Base-by-base conservation (phyloP, 2,797 vertebrate species). In the Dromococcyx pavoninus region DNA sequence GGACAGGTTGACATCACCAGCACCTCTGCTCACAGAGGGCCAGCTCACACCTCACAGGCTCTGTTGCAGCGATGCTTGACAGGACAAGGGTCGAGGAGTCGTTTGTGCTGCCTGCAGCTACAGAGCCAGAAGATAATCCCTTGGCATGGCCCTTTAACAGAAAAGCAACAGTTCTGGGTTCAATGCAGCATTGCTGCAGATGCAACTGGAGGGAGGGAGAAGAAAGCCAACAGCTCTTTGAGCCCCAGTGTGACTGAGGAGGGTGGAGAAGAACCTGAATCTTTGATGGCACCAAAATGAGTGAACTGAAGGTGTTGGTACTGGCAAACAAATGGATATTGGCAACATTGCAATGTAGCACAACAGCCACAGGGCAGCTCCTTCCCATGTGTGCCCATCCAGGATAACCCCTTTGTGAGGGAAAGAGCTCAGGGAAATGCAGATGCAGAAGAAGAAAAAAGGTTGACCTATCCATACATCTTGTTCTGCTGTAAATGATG, bases 201-300 rank as follows among this genome's bases (percentile, higher is more conserved):
- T 18, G 28, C 0, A 2, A 23, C 33, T 0, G 3, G 17, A 51
- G 27, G 0, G 1, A 82, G 41, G 46, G 60, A 48, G 28, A 16
- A 24, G 50, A 74, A 28, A 61, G 1, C 17, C 4, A 22, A 23
- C 27, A 79, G 67, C 43, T 48, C 46, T 85, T 54, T 51, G 64
- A 75, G 14, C 16, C 19, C 8, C 54, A 74, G 10, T 23, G 17
- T 28, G 83, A 61, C 37, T 57, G 74, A 56, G 10, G 9, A 60
- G 25, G 30, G 43, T 22, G 33, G 33, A 81, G 82, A 61, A 74
- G 18, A 50, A 69, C 18, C 13, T 21, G 33, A 17, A 32, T 32
- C 13, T 65, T 28, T 32, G 61, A 33, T 1, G 13, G 41, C 73
- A 81, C 17, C 37, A 21, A 62, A 86, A 50, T 3, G 2, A 91